A percentile compares a stretch with the other conserved stretches of the same genome.
phyloP scores from a whole-genome alignment of 2,888 invertebrate species.

The Zeuzera pyrina region DNA sequence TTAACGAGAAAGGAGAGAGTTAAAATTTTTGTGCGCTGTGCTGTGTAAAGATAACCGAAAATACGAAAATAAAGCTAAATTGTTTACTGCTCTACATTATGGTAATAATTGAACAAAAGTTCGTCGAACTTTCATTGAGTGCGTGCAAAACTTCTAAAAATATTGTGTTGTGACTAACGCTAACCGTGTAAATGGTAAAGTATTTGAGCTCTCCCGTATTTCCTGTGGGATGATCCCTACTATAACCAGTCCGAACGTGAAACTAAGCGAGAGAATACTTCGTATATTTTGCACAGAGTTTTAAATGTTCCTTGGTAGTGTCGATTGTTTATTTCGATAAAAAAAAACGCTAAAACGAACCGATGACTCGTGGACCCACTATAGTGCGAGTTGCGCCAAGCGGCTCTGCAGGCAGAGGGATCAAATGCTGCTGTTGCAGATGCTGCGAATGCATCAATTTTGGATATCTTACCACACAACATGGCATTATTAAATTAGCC shows the following conservation, averaged over 20 bases:
- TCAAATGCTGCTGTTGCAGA: conserved; percentile 81
- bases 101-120: conserved; percentile 28
- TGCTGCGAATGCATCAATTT: conserved; percentile 87
- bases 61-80: too few species aligned
- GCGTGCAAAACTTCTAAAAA: conserved; percentile 52
- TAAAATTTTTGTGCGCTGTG: too few species aligned
- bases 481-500: conserved; percentile 81
- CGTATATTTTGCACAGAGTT: conserved; percentile 6
- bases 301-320: too few species aligned
- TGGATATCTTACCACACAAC: conserved; percentile 79
- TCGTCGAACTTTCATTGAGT: conserved; percentile 34
- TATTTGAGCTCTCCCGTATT: conserved; percentile 44
- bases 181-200: conserved; percentile 42
- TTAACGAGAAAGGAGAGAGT: too few species aligned
- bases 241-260: conserved; percentile 5
- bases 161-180: conserved; percentile 60
- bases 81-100: conserved; percentile 16
- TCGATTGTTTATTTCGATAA: too few species aligned
- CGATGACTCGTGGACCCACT: conserved; percentile 62
- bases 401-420: conserved; percentile 59
- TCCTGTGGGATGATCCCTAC: conserved; percentile 36
- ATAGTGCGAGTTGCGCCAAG: conserved; percentile 57
- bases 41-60: too few species aligned
- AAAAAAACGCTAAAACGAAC: too few species aligned
- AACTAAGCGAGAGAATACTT: conserved; percentile 1